Base-by-base conservation (phyloP, 2,888 invertebrate genomes). In the Hydriomena furcata region DNA sequence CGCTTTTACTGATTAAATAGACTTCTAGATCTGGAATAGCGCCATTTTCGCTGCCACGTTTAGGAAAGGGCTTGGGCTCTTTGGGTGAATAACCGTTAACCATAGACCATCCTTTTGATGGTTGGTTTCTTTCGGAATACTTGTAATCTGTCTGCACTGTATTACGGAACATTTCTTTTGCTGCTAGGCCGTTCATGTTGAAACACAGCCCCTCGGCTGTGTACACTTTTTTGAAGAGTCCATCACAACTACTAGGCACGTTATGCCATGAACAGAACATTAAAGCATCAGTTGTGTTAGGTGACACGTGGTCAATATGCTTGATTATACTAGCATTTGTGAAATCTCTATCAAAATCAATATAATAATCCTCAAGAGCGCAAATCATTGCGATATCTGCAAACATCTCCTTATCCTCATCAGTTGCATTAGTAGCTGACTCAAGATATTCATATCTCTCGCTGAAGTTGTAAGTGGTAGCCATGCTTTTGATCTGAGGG, bases 11-110 rank as follows among this genome's bases (percentile, higher is more conserved):
- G 7, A 2, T 10, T 1, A 79, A 32, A 4, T 57, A 5, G 4
- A 79, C 36, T 20, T 61, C 35, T 2, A 80, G 27, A 48, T 76
- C 71, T 0, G 77, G 68, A 0, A 1, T 0, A 0, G 56, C 63
- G 0, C 63, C 64, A 23, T 68, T 71, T 47, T 79, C 79, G 46
- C 61, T 58, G 7, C 77, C 80, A 11, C 66, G 63, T 5, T 32
- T 32, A 2, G 80, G 80, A 52, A 75, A 80, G 1, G 54, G 37
- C 0, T 47, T 4, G 0, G 25, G 1, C 5, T 46, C 42, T 5
- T 31, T 42, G n/a, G 32, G 38, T 3, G 36, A 34, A 41, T 76
- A 79, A 0, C 76, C 79, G 0, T 60, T 17, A 4, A 50, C 41
- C 3, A 65, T 7, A 0, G 64, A 54, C 79, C 78, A 80, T n/a